Evolutionary conservation across 1,140 invertebrate species (phyloP).

Genomic region (Paramacrobiotus metropolitanus): DNA sequence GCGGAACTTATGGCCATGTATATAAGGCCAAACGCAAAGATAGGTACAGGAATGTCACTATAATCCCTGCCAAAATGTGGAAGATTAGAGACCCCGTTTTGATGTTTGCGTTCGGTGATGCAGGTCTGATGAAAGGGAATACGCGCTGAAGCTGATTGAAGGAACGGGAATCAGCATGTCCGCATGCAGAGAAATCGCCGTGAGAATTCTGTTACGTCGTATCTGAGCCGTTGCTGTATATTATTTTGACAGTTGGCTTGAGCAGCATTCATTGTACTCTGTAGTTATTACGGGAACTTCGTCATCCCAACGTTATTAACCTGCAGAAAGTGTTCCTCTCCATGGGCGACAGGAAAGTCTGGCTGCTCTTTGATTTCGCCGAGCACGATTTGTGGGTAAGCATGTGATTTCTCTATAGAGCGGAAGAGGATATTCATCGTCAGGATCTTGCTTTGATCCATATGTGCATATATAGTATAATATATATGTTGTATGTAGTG

Average conservation of each 20-base stretch:
- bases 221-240: background rate
- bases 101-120: background rate
- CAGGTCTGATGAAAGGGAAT: constrained; percentile 16
- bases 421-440: no score
- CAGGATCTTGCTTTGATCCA: no score
- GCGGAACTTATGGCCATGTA: constrained; percentile 32
- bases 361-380: constrained; percentile 30
- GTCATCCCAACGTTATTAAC: background rate
- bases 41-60: no score
- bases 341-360: constrained; percentile 25
- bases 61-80: no score
- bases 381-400: constrained; percentile 29
- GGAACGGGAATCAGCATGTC: constrained; percentile 31
- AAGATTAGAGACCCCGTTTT: constrained; percentile 4
- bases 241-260: background rate
- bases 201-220: constrained; percentile 15
- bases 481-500: no score
- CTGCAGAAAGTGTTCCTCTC: constrained; percentile 29
- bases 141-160: constrained; percentile 31
- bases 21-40: constrained; percentile 29
- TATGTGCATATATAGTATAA: no score
- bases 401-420: no score
- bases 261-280: constrained; percentile 21
- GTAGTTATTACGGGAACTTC: background rate
- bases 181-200: constrained; percentile 30